Percentiles rank a stretch among this genome's conserved stretches.
These are phyloP conservation scores for Xiphophorus hellerii DNA, from an alignment of 2,113 vertebrate species.

Conservation along the genomic window DNA sequence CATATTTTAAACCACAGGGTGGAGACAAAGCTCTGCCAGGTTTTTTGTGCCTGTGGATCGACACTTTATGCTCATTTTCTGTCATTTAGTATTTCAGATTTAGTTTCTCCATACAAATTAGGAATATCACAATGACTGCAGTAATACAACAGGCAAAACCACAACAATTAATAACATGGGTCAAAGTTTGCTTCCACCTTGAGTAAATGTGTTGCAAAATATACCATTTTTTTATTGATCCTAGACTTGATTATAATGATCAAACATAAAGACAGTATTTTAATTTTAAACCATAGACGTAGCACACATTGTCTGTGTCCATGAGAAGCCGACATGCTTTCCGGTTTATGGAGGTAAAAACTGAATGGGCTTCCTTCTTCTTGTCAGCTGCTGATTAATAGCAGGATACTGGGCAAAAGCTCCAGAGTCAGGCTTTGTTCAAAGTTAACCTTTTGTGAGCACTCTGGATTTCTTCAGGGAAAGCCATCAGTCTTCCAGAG, in stretches of 20 bases:
- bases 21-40: slow-evolving; percentile 42
- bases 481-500: not conserved
- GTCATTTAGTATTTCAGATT: not conserved
- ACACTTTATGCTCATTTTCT: not conserved
- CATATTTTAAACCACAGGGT: slow-evolving; percentile 26
- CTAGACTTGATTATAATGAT: not conserved
- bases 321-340: not conserved
- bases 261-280: not conserved
- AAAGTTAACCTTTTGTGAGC: slow-evolving; percentile 2
- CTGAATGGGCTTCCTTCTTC: slow-evolving; percentile 32
- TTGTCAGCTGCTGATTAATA: slow-evolving; percentile 3
- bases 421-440: slow-evolving; percentile 16
- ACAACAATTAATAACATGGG: not conserved
- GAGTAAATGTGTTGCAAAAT: not conserved
- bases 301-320: not conserved
- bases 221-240: too few relatives aligned
- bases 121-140: not conserved
- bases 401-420: slow-evolving; percentile 36
- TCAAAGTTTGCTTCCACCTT: not conserved
- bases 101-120: not conserved
- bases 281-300: not conserved
- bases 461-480: not conserved
- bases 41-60: too few relatives aligned
- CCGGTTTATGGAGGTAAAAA: not conserved
- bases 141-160: too few relatives aligned